Evolutionary conservation across 2,797 vertebrate genomes (phyloP), one percentile per base, ranked within the genome.

Genomic region (Cyclopterus lumpus): DNA sequence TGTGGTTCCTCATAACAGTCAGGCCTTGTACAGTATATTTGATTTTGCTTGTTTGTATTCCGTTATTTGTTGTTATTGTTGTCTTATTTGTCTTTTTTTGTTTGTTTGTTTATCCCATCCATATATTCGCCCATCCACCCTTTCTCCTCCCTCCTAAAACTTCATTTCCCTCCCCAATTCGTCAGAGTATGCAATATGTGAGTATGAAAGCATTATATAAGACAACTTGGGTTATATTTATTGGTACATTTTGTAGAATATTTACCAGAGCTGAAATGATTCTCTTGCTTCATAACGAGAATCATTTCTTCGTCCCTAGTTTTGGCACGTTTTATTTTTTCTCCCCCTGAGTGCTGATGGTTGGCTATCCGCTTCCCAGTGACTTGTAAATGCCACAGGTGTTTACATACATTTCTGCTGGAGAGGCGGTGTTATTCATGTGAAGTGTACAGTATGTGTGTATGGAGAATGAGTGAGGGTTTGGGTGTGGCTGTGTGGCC

Each of bases 131-230:
- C 81, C 76, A 73, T 77, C 81, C 67, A 80, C 54, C 73, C 75
- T 75, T 63, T 75, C 76, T 77, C 61, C 53, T 62, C 68, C 60
- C 73, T 36, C 68, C 69, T 64, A 74, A 90, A 82, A 83, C 85
- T 32, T 85, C 83, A 87, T 88, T 69, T 18, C 22, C 57, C 22
- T 71, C 77, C 62, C 83, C 84, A 90, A 89, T 90, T 91, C 90
- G 62, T 87, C 95, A 95, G 95, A 95, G 88, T 93, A 82, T 95
- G 67, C 93, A 95, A 85, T 96, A 95, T 95, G 95, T 96, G 93
- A 96, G 95, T 96, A 96, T 95, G 22, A 86, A 80, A 80, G 28
- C 75, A 82, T 85, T 30, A 30, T 55, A 55, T 80, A 28, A 82
- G 71, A 83, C 66, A 77, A 69, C 44, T 71, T 73, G 57, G 73